Percentiles rank a stretch among this genome's conserved stretches.
Evolutionary conservation across 2,113 vertebrate genomes (phyloP).

Genomic region (Marmota monax): DNA sequence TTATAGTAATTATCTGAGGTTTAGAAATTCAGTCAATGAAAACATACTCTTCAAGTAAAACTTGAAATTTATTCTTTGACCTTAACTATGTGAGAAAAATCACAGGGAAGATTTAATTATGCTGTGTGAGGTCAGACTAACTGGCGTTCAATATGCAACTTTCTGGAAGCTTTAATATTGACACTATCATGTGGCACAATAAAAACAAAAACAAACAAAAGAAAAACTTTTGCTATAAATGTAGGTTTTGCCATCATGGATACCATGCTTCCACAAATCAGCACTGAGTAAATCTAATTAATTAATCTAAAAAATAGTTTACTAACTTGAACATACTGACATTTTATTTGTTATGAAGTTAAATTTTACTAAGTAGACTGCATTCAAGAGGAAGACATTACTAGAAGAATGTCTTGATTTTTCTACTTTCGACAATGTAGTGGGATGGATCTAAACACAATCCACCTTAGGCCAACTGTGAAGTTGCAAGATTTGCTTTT

Average conservation of each 20-base stretch:
- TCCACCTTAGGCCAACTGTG: neutral
- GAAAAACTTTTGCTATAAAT: neutral
- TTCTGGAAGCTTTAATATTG: neutral
- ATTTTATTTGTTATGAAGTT: neutral
- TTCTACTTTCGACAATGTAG: neutral
- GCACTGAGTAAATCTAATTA: neutral
- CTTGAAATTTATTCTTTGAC: conserved; percentile 13
- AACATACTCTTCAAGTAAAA: conserved; percentile 54
- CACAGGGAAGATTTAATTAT: neutral
- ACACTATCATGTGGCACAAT: neutral
- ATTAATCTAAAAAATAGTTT: neutral
- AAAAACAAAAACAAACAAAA: neutral
- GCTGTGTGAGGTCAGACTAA: neutral
- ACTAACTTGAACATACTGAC: neutral
- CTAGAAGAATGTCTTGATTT: neutral
- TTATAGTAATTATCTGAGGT: neutral
- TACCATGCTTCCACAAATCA: neutral
- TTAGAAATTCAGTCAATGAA: conserved; percentile 43
- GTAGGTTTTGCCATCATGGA: conserved; percentile 11
- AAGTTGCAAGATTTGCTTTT: neutral
- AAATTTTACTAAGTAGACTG: neutral
- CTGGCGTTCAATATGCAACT: neutral
- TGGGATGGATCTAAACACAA: neutral
- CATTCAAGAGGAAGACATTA: neutral
- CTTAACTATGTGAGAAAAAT: conserved; percentile 6